phyloP scores from a whole-genome alignment of 1,140 invertebrate genomes.

The Apis dorsata region DNA sequence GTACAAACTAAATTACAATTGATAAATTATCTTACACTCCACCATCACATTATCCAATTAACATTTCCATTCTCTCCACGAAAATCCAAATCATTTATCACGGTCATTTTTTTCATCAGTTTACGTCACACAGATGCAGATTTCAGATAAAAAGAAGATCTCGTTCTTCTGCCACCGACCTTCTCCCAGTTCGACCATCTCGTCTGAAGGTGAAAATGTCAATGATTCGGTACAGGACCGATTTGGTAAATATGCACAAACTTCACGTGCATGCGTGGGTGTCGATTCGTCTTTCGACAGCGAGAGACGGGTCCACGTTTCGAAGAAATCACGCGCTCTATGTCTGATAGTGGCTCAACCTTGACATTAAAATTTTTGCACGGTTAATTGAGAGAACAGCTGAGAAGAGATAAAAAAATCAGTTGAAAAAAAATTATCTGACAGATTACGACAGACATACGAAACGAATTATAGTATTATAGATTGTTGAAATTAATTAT shows the following conservation, averaged over 20 bases:
- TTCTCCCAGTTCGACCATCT: constrained; percentile 57
- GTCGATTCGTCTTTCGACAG: constrained; percentile 5
- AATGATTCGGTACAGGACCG: constrained; percentile 21
- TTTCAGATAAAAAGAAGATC: constrained; percentile 30
- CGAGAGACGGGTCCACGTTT: constrained; percentile 15
- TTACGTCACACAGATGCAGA: constrained; percentile 8
- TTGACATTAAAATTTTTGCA: constrained; percentile 34
- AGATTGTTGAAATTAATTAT: too few species aligned
- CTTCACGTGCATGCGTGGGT: constrained; percentile 16
- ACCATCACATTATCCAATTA: neutral
- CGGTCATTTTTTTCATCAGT: neutral
- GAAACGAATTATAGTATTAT: too few species aligned
- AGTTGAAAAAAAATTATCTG: neutral
- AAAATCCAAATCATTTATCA: neutral
- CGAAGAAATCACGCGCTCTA: constrained; percentile 40
- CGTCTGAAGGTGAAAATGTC: constrained; percentile 69
- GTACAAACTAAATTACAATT: neutral
- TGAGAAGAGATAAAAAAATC: neutral
- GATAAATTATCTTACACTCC: neutral
- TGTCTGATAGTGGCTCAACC: constrained; percentile 12
- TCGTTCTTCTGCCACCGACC: constrained; percentile 37
- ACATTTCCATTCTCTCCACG: neutral
- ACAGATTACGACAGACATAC: too few species aligned
- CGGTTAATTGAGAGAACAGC: neutral
- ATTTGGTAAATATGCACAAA: constrained; percentile 50